phyloP scores from a whole-genome alignment of 2,113 vertebrate genomes.

The Centrocercus urophasianus region DNA sequence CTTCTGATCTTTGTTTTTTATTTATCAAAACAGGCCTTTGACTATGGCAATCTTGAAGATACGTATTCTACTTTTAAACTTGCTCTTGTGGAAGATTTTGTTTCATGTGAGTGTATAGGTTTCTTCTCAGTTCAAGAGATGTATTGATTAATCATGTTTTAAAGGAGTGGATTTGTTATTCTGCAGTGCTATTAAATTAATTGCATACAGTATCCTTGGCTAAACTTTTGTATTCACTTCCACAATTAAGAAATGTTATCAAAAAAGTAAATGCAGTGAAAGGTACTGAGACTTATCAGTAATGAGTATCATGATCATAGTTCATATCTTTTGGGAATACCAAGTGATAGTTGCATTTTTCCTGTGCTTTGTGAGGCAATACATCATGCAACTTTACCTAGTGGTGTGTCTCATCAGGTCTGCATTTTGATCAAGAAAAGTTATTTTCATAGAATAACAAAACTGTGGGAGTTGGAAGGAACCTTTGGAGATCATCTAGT shows the following conservation, averaged over 20 bases:
- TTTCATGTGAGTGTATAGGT: not conserved
- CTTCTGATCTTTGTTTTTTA: not conserved
- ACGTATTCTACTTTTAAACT: not conserved
- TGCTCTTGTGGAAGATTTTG: not conserved
- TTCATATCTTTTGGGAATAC: not conserved
- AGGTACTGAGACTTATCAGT: not conserved
- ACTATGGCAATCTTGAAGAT: not conserved
- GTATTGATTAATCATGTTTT: not conserved
- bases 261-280: not conserved
- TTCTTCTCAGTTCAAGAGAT: conserved; percentile 10
- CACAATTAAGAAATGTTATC: not conserved
- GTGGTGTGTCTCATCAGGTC: not conserved
- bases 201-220: conserved; percentile 9
- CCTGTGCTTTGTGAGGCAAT: not conserved
- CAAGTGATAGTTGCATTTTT: not conserved
- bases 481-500: too few relatives aligned
- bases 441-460: not conserved
- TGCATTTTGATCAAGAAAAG: not conserved
- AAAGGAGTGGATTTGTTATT: conserved; percentile 9
- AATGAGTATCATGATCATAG: not conserved
- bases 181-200: conserved; percentile 45
- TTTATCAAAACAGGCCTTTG: not conserved
- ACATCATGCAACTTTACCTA: not conserved
- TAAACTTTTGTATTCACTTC: conserved; percentile 4
- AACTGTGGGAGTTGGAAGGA: too few relatives aligned